Base-by-base conservation (phyloP, 1,140 invertebrate genomes). In the Tetraneura akinire region DNA sequence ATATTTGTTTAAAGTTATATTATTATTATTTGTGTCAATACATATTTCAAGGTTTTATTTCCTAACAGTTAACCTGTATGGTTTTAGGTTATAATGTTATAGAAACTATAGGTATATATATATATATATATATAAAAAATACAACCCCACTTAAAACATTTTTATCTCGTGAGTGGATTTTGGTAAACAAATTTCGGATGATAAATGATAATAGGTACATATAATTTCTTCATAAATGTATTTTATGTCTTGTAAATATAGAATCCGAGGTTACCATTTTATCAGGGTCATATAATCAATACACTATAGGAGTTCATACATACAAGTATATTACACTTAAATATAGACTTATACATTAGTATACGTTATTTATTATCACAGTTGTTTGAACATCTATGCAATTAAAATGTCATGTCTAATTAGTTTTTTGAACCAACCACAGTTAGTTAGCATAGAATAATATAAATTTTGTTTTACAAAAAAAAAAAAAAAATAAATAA, bases 31-130 rank as follows among this genome's bases (percentile, higher is more conserved):
- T 62, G 26, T 32, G 60, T n/a, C 37, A 64, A 64, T 64, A 37
- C 29, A 21, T 13, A 45, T 1, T 47, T 68, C 64, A 68, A 68
- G 64, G 64, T 68, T 68, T 45, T 47, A 29, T 68, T 47, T 68
- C 37, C 42, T 23, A 45, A 45, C 42, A 13, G 37, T 21, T n/a
- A 42, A 37, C 8, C 37, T 18, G 1, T 60, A 9, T 16, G 14
- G 2, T 57, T 14, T 14, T 1, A 3, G 14, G n/a, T n/a, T n/a
- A n/a, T 23, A 26, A 60, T 23, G 11, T 1, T 26, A 16, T 23
- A 26, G 14, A 26, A 60, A 6, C 11, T 60, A 60, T 6, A 16
- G 26, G 57, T 60, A n/a, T n/a, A n/a, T n/a, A n/a, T n/a, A n/a
- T n/a, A n/a, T n/a, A n/a, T n/a, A n/a, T n/a, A n/a, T n/a, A n/a